Evolutionary conservation across 2,113 vertebrate genomes (phyloP).

Genomic region (Psilopogon haemacephalus): DNA sequence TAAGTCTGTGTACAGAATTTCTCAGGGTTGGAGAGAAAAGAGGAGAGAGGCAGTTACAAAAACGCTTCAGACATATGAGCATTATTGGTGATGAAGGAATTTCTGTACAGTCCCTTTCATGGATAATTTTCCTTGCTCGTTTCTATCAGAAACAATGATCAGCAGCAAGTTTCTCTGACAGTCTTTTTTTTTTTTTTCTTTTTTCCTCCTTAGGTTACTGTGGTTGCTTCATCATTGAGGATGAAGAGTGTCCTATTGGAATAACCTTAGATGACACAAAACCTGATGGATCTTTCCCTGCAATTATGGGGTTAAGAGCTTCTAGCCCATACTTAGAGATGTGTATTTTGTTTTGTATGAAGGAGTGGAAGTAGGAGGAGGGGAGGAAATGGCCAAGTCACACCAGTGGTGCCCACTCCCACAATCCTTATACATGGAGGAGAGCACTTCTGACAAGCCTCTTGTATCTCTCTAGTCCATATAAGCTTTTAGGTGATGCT

Average conservation of each 20-base stretch:
- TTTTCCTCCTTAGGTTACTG: slow-evolving; percentile 82
- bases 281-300: slow-evolving; percentile 87
- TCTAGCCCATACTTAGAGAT: not conserved
- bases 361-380: not conserved
- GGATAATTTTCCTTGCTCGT: not conserved
- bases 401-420: not conserved
- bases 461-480: not conserved
- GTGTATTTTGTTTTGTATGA: not conserved
- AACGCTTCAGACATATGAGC: not conserved
- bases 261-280: slow-evolving; percentile 95
- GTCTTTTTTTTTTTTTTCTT: not conserved
- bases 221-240: slow-evolving; percentile 89
- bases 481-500: not conserved
- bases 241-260: slow-evolving; percentile 88
- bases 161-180: not conserved
- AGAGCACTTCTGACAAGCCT: not conserved
- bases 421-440: not conserved
- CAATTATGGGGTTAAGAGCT: slow-evolving; percentile 90
- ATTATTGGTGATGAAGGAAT: not conserved
- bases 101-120: not conserved
- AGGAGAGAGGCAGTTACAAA: not conserved
- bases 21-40: not conserved
- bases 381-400: not conserved
- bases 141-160: not conserved
- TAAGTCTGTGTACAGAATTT: not conserved